Evolutionary conservation across 64 coral and sea anemone genomes (phyloP).

Genomic region (Pocillopora verrucosa): DNA sequence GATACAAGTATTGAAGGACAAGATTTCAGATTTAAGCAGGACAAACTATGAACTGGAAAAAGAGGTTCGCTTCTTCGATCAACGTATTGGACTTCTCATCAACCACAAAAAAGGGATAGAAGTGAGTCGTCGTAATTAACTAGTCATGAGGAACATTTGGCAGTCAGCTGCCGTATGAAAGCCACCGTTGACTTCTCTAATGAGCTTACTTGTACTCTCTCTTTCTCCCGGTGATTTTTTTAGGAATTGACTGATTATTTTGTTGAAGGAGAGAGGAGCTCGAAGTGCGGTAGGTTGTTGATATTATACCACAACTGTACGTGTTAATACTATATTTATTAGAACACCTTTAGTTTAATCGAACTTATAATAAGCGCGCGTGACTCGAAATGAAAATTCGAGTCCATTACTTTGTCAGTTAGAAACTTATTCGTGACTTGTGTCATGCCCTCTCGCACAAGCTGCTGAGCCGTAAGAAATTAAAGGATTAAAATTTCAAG

Average conservation of each 20-base stretch:
- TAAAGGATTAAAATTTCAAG: slow-evolving; percentile 3
- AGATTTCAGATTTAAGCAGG: slow-evolving; percentile 93
- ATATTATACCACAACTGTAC: slow-evolving; percentile 1
- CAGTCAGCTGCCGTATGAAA: background rate
- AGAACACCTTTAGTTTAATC: background rate
- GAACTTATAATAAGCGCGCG: background rate
- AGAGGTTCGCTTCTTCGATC: slow-evolving; percentile 95
- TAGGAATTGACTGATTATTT: slow-evolving; percentile 28
- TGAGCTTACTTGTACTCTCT: background rate
- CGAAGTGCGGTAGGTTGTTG: background rate
- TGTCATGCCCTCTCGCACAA: background rate
- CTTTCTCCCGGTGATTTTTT: background rate
- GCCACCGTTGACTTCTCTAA: background rate
- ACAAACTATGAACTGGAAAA: slow-evolving; percentile 95
- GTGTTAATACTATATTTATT: slow-evolving; percentile 14
- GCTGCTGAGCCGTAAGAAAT: background rate
- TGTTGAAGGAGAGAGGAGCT: slow-evolving; percentile 1
- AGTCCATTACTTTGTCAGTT: background rate
- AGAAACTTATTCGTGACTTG: background rate
- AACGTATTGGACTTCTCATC: slow-evolving; percentile 90
- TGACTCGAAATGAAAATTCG: slow-evolving; percentile 1
- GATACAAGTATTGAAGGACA: slow-evolving; percentile 76
- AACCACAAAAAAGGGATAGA: slow-evolving; percentile 90
- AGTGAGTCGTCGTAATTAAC: slow-evolving; percentile 40
- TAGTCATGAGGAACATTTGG: background rate